These are phyloP conservation scores for Calliphora vicina DNA, from an alignment of 1,140 invertebrate genomes.

Conservation along the genomic window DNA sequence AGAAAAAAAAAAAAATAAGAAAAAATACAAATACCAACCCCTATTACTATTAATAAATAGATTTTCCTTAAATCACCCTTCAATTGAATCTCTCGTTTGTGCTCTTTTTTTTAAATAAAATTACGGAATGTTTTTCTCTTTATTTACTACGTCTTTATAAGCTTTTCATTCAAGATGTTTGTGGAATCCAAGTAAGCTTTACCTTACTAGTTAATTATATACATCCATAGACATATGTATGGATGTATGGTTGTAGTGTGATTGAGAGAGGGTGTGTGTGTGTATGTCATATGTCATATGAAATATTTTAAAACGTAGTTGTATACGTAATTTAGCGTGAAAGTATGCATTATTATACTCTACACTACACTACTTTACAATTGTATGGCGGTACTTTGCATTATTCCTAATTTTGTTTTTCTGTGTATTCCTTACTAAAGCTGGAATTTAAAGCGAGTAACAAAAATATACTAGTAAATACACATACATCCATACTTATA, in stretches of 20 bases:
- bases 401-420: neutral
- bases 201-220: too few species aligned
- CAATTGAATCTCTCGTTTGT: neutral
- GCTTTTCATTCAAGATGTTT: constrained; percentile 29
- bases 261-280: too few species aligned
- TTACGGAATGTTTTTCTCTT: neutral
- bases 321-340: constrained; percentile 24
- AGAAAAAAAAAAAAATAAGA: neutral
- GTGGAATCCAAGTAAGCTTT: neutral
- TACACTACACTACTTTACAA: constrained; percentile 20
- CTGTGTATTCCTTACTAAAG: neutral
- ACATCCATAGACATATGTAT: too few species aligned
- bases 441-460: too few species aligned
- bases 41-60: neutral
- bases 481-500: neutral
- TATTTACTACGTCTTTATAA: neutral
- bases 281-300: neutral
- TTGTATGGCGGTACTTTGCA: neutral
- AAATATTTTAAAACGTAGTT: too few species aligned
- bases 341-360: constrained; percentile 29
- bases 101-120: neutral
- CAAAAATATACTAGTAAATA: too few species aligned
- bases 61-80: constrained; percentile 16
- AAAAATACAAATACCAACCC: constrained; percentile 3
- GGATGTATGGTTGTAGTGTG: too few species aligned